Conservation (phyloP, 2,888 invertebrate genomes). For the Cosmia pyralina region DNA sequence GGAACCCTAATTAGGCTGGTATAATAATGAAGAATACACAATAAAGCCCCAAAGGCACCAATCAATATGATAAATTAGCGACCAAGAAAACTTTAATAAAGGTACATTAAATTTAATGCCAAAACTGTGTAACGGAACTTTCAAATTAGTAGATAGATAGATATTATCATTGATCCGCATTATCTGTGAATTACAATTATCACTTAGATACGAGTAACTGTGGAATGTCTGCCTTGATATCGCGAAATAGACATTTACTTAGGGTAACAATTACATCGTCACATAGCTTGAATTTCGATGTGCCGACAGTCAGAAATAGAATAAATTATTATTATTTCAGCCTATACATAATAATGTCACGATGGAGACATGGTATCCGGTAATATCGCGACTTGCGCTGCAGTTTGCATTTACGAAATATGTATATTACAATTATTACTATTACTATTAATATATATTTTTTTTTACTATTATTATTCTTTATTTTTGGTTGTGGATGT, state of each 20-base stretch:
- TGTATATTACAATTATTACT: no score
- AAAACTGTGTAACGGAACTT: conserved; percentile 20
- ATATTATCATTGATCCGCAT: conserved; percentile 39
- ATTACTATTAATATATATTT: no score
- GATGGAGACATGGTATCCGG: no score
- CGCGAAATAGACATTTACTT: not conserved
- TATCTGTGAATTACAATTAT: conserved; percentile 19
- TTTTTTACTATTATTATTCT: no score
- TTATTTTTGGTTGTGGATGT: no score
- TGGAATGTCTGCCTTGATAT: conserved; percentile 31
- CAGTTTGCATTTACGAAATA: no score
- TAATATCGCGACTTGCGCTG: no score
- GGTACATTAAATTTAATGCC: conserved; percentile 14
- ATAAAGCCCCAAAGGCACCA: no score
- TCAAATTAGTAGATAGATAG: conserved; percentile 12
- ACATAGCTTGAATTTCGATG: no score
- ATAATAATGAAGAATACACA: not conserved
- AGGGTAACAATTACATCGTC: not conserved
- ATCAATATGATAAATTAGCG: not conserved
- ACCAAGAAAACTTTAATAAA: not conserved
- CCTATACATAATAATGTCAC: no score
- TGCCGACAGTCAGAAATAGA: not conserved
- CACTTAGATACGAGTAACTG: conserved; percentile 5
- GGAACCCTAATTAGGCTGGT: not conserved
- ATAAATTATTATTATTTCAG: not conserved